A percentile compares a stretch with the other conserved stretches of the same genome.
These are phyloP conservation scores for Cyanistes caeruleus DNA, from an alignment of 2,113 vertebrate genomes.

Conservation along the genomic window DNA sequence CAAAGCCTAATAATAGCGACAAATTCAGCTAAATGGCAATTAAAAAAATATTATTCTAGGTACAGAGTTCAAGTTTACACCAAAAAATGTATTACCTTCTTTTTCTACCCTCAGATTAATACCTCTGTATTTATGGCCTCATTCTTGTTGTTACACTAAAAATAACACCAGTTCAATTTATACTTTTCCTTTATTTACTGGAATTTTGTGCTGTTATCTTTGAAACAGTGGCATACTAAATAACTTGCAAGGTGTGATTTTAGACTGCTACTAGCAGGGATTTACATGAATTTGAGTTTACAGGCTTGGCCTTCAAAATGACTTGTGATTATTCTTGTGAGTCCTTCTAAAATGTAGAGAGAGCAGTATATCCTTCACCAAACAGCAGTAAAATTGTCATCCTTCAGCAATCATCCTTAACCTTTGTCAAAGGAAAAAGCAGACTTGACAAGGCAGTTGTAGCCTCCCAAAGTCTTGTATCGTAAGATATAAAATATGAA, in stretches of 20 bases:
- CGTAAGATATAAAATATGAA: background rate
- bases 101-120: background rate
- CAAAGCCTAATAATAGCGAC: background rate
- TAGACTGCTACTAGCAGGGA: background rate
- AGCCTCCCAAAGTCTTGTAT: background rate
- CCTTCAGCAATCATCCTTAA: slow-evolving; percentile 51
- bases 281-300: slow-evolving; percentile 41
- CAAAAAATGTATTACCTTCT: background rate
- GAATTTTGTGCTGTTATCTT: background rate
- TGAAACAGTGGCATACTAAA: background rate
- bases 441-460: slow-evolving; percentile 17
- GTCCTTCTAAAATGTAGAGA: slow-evolving; percentile 21
- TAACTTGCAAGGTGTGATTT: background rate
- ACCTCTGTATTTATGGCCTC: background rate
- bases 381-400: slow-evolving; percentile 31
- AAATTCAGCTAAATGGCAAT: background rate
- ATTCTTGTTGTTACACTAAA: background rate
- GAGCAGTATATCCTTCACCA: slow-evolving; percentile 46
- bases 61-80: background rate
- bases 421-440: slow-evolving; percentile 35
- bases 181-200: background rate
- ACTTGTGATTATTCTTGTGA: slow-evolving; percentile 43
- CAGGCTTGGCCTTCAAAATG: slow-evolving; percentile 25
- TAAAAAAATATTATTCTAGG: background rate
- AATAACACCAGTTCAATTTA: background rate